Base-by-base conservation (phyloP, 1,140 invertebrate species). In the Lysiphlebus fabarum region DNA sequence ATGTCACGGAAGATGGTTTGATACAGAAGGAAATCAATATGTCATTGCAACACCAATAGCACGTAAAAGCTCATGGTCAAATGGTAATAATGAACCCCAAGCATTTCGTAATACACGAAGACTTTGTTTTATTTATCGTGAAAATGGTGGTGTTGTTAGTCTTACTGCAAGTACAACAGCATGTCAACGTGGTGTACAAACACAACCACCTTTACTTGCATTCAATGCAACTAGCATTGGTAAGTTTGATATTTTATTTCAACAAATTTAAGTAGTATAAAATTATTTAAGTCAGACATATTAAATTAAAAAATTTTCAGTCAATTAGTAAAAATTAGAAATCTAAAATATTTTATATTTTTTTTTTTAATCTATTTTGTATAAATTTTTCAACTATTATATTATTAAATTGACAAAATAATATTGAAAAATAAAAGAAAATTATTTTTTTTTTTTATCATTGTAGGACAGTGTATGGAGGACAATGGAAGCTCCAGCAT, bases 1-100 rank as follows among this genome's bases (percentile, higher is more conserved):
- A 2, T 93, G 91, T 77, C 90, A 92, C 70, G 91, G 90, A 61
- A 84, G 85, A 62, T 93, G 90, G 90, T 79, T 82, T 69, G 83
- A 84, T 63, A 80, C 82, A 44, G 87, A 89, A 67, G 83, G 82
- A 37, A 86, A 86, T 7, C 86, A 88, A 63, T 92, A 86, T 74
- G 82, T 92, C 62, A 88, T 92, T 64, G 88, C 89, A 36, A 88
- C 88, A 44, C 87, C 87, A 26, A 73, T 88, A 54, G 84, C 83
- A 62, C 81, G 73, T 40, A 70, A 69, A 65, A 69, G 69, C 38
- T 56, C 70, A 26, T 79, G 78, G 78, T 67, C 73, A 47, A 71
- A 59, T 58, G 75, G 72, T 44, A 76, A 74, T 67, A 78, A 76
- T 62, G 74, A 73, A 58, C 70, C 79, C 63, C 73, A 78, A 65